Base-by-base conservation (phyloP, 2,888 invertebrate genomes). In the Caenorhabditis auriculariae region DNA sequence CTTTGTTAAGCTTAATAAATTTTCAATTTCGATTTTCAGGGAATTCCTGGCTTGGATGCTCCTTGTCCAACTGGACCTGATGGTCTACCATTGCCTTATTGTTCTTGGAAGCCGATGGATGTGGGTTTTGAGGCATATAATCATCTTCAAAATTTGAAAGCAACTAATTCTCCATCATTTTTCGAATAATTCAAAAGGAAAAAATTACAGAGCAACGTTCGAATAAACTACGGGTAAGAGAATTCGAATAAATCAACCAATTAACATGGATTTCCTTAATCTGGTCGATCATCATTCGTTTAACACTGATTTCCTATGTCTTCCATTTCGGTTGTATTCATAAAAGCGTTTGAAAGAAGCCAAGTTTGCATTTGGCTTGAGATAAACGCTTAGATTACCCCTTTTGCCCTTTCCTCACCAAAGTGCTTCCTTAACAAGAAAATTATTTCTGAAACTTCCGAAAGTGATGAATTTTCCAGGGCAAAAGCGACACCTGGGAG, bases 51-150 rank as follows among this genome's bases (percentile, higher is more conserved):
- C 35, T 86, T 96, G 78, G 95, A 96, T 85, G 96, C 96, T 42
- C 95, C 95, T n/a, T 96, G 96, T 86, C 96, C 96, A 69, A 86
- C 94, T 57, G 96, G 93, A 55, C 88, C 90, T 48, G 94, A 96
- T 84, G 96, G 96, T 63, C 87, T 95, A 80, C 95, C 95, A 64
- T 85, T 96, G 79, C 91, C 93, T 51, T 94, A 93, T 78, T 96
- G 95, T 72, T 71, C 74, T 84, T 78, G 77, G 77, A 77, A 77
- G 43, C 70, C 74, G 4, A 62, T 65, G 61, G 76, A 76, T 52
- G 75, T 76, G 48, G 63, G 73, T 66, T 52, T 29, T 47, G 42
- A 23, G 12, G 4, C 6, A 44, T 17, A 24, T n/a, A 27, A 32
- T n/a, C n/a, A n/a, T n/a, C n/a, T n/a, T n/a, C n/a, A n/a, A n/a